Evolutionary conservation across 2,113 vertebrate species (phyloP), one percentile per base, ranked within the genome.

Genomic region (Cryptoleucopteryx plumbea): DNA sequence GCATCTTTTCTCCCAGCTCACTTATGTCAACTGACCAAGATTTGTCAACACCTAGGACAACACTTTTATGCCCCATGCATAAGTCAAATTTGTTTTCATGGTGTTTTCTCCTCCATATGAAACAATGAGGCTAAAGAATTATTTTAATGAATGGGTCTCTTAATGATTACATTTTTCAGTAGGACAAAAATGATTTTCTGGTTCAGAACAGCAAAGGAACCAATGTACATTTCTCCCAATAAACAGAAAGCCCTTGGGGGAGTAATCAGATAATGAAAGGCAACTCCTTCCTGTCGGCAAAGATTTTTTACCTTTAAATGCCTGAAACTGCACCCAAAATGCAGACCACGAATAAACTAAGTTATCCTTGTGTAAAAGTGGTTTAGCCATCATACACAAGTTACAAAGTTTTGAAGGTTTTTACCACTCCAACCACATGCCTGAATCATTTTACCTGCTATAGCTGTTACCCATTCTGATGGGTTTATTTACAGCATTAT

Each of bases 81-180:
- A 82, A 93, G 77, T 55, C 73, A 61, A 31, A n/a, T 86, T 65
- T 83, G 82, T 88, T 88, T 95, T 59, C 71, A 82, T 59, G 63
- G 27, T 36, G 36, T 67, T 73, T 94, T 81, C 84, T 77, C 80
- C 88, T 87, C 78, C 85, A 68, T 58, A 29, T 8, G 4, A 81
- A 95, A 89, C 71, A 75, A 71, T 8, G 61, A 93, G 56, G 61
- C 63, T 63, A 22, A 79, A 85, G 78, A 85, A 82, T 53, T 45
- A 31, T 70, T 75, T 74, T 32, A 79, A 93, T 90, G 75, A 80
- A 72, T 65, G 36, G 56, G 9, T 74, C 22, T 42, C 43, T 65
- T 55, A 73, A 78, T 13, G 8, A 43, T 31, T n/a, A 10, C n/a
- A 31, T 75, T 79, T 93, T 90, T 67, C 50, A 73, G 43, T 1